Base-by-base conservation (phyloP, 1,140 invertebrate genomes). In the Aphaenogaster ashmeadi region DNA sequence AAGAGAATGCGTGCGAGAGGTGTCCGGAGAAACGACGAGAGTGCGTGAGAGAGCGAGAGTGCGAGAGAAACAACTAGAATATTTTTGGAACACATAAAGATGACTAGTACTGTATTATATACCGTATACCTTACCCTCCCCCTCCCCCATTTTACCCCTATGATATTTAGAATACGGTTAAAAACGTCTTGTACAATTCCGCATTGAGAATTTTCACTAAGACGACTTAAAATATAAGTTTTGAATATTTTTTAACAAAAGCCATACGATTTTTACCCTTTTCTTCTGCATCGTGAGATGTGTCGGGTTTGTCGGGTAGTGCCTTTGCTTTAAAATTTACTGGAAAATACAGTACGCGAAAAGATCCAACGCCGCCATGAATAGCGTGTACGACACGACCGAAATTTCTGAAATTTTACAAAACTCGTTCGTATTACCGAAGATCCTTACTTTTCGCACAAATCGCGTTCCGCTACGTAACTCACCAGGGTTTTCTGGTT, bases 181-280 rank as follows among this genome's bases (percentile, higher is more conserved):
- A 66, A 66, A 93, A 87, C 89, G 91, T 93, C 90, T 89, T 93
- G 93, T 93, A 93, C 91, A 93, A 91, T 93, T 93, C 91, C 87
- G 90, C 81, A 91, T 92, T 87, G 86, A 93, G 88, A 90, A 93
- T 93, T 92, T 93, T 90, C 90, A 92, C 74, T 89, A 89, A 92
- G 92, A 93, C 90, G 85, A 90, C 84, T 89, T 93, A 93, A 94
- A 94, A 94, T 94, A 94, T 93, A 94, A 93, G 93, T 94, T 93
- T 93, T 93, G 92, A 93, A 94, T 94, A 94, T 94, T 94, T 94
- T 94, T 94, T 93, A 27, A 93, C 89, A 93, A 91, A 78, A 91
- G 89, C 80, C 83, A 89, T 87, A 91, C 74, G 62, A 87, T 90
- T 87, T 88, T 81, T 91, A 87, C 88, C 87, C 90, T 86, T 77